Base-by-base conservation (phyloP, 2,113 vertebrate genomes). In the Axis porcinus region DNA sequence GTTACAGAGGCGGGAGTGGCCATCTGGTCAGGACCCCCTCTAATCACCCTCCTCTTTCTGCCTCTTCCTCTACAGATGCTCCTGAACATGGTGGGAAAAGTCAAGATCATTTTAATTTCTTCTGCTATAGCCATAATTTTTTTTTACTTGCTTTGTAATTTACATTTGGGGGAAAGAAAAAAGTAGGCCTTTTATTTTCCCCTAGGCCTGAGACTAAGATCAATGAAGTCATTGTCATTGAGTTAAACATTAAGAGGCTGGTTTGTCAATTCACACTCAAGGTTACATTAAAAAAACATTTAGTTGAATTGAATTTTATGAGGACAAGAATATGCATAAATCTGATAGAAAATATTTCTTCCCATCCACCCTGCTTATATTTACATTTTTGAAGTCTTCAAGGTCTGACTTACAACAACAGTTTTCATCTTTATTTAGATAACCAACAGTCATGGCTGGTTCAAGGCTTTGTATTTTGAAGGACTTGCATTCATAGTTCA, bases 131-230 rank as follows among this genome's bases (percentile, higher is more conserved):
- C 58, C 33, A 16, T 50, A 54, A 85, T 45, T 57, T 64, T 67
- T 36, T 84, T 86, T 82, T 47, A 43, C 43, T 91, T 54, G 36
- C 88, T 85, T 97, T 78, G 64, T 74, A 92, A 91, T 55, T 97
- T 81, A 45, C 40, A 5, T 74, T 6, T 17, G n/a, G 27, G 17
- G 36, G 12, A 7, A 47, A 7, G 5, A 14, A 10, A 14, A 10
- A 47, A 55, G 16, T 36, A 54, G 23, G 33, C 3, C 14, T 23
- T 81, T 81, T 57, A 83, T 83, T 25, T 23, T 2, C n/a, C 14
- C 14, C 19, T 28, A 85, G 60, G 23, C 45, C 50, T 21, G 91
- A 40, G 19, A 55, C 33, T 74, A 86, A 89, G n/a, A 95, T 45
- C 55, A 17, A 40, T 89, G 62, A 62, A 33, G 25, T 47, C 74